Evolutionary conservation across 2,888 invertebrate genomes (phyloP), one percentile per base, ranked within the genome.

Genomic region (Zaprionus lineosus): DNA sequence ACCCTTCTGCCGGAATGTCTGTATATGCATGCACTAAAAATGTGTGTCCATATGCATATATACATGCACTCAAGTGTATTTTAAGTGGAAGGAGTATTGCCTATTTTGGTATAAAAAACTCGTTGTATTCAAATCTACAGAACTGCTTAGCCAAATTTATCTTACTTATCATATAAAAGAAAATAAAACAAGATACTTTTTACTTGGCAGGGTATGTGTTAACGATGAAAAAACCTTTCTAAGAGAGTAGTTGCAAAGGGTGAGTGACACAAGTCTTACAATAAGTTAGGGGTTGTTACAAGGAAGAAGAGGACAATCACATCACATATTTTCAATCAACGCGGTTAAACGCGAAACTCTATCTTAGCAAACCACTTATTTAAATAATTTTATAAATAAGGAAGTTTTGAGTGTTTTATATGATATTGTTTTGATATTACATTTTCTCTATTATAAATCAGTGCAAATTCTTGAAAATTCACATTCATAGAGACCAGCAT

Each of bases 201-300:
- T 16, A 15, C 8, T 28, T 28, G 28, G 9, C 3, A 19, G 11
- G 2, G 31, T 11, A 31, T 7, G 15, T 26, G 12, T 26, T 9
- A 7, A 7, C 31, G 8, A 4, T 16, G 28, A 40, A 26, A 15
- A 14, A 8, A 41, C 31, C 41, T 41, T 50, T 28, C 11, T 33
- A 21, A 41, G 48, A 52, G 48, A 46, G 36, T n/a, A n/a, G 46
- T 75, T 66, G 47, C 62, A 73, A 59, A 40, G 78, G 84, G 76
- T 84, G 84, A 81, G 78, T 77, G 68, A 81, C 77, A 81, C 58
- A 53, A 39, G 48, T 48, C 29, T 59, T 40, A 53, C 18, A 18
- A 37, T 39, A 55, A 59, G 44, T 61, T 84, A 82, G 64, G 76
- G 76, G 75, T 84, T 84, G 75, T 59, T 59, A 37, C 33, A 40